Evolutionary conservation across 2,113 vertebrate genomes (phyloP), one percentile per base, ranked within the genome.

Genomic region (Galemys pyrenaicus): DNA sequence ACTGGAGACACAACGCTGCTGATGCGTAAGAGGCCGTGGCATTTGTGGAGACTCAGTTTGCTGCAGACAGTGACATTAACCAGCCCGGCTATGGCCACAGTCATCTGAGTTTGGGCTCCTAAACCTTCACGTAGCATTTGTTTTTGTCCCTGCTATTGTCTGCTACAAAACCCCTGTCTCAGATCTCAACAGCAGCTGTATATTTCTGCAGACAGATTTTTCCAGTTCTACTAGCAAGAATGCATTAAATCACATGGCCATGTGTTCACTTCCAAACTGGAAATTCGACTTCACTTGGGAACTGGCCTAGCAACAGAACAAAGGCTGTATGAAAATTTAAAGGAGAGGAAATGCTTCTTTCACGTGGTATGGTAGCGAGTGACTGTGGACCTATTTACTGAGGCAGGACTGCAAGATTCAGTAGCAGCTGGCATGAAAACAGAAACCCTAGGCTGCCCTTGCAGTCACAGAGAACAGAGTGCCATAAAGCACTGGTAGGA

Each of bases 31-130:
- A 84, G 41, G 26, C 58, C 0, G 62, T 44, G 46, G 82, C 77
- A 90, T 91, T 93, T 92, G 74, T 37, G 70, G 92, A 91, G 78
- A 56, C 41, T 78, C 89, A 82, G 91, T 87, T n/a, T 94, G 87
- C n/a, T 70, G 62, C 58, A 90, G 60, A 93, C 3, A 5, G 73
- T 60, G 67, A 74, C 84, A 58, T 95, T 92, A 70, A 74, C 60
- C 68, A 77, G 67, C 80, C 35, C 19, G 4, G 41, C 51, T 93
- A 28, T 85, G 65, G 70, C 0, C 12, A 82, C 78, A 70, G 60
- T 67, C 19, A 0, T 95, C 60, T 87, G 49, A 93, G 30, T 79
- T 83, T 94, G 77, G 74, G 51, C 79, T 92, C 68, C 54, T 87
- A 79, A 70, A 62, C 15, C 84, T 95, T 81, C 77, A 77, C 44